Percentiles rank a stretch among this genome's conserved stretches.
Conservation (phyloP, 2,888 invertebrate species). For the Biston betularia region DNA sequence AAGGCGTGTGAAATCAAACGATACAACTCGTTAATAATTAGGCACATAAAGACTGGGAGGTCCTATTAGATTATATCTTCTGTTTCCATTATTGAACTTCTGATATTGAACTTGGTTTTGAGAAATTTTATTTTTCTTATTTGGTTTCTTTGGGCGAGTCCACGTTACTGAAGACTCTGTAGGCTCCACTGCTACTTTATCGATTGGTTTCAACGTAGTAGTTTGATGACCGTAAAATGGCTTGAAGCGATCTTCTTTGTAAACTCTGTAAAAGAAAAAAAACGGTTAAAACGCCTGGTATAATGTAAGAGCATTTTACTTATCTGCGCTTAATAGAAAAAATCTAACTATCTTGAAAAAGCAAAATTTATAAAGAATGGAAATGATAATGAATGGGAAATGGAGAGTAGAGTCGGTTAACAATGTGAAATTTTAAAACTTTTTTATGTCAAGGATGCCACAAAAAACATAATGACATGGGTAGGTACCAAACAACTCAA, state of each 20-base stretch:
- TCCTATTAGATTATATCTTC: conserved; percentile 45
- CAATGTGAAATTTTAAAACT: too few species aligned
- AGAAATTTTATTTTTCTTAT: conserved; percentile 52
- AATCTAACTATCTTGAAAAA: too few species aligned
- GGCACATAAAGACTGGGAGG: conserved; percentile 54
- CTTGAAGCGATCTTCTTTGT: conserved; percentile 41
- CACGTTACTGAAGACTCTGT: conserved; percentile 71
- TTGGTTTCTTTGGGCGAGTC: conserved; percentile 64
- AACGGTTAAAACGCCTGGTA: not conserved
- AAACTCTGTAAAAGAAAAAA: conserved; percentile 53
- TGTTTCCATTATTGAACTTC: conserved; percentile 25
- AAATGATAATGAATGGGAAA: too few species aligned
- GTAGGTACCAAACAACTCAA: too few species aligned
- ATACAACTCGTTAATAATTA: conserved; percentile 28
- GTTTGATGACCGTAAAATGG: conserved; percentile 37
- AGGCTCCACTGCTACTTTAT: conserved; percentile 38
- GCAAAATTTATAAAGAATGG: too few species aligned
- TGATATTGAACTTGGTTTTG: conserved; percentile 34
- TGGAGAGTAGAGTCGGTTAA: too few species aligned
- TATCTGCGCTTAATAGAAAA: not conserved
- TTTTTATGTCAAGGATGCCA: too few species aligned
- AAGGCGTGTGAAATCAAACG: not conserved
- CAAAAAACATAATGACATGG: too few species aligned
- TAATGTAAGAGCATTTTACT: not conserved
- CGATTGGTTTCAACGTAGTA: conserved; percentile 37